These are phyloP conservation scores for Tursiops truncatus DNA, from an alignment of 2,113 vertebrate genomes.

Conservation along the genomic window DNA sequence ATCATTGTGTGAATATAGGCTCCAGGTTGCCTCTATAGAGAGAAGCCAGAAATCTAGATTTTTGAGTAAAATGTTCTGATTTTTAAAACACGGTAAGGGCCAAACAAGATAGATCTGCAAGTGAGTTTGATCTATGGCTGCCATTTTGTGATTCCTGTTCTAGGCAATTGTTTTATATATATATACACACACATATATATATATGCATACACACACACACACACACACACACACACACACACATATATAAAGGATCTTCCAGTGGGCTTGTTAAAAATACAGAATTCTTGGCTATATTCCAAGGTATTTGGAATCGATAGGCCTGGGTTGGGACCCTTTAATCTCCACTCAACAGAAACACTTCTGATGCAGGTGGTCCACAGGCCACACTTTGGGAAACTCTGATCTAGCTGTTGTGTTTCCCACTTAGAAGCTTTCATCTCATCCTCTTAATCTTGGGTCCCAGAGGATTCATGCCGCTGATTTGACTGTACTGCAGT, in stretches of 20 bases:
- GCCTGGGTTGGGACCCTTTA: too few relatives aligned
- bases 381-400: not conserved
- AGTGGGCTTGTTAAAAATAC: not conserved
- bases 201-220: accelerated
- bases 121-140: not conserved
- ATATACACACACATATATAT: too few relatives aligned
- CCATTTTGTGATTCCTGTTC: not conserved
- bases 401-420: not conserved
- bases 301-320: not conserved
- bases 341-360: not conserved
- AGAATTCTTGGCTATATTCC: not conserved
- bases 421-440: not conserved
- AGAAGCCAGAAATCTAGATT: not conserved
- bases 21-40: not conserved
- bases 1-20: not conserved
- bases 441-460: not conserved
- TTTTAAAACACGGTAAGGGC: not conserved
- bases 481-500: accelerated
- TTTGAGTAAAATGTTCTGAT: not conserved
- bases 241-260: not conserved
- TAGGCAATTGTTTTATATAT: too few relatives aligned
- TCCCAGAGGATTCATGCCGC: not conserved
- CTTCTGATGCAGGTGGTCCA: not conserved
- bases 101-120: not conserved
- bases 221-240: too few relatives aligned